phyloP scores from a whole-genome alignment of 2,113 vertebrate species.

The Calonectris borealis region DNA sequence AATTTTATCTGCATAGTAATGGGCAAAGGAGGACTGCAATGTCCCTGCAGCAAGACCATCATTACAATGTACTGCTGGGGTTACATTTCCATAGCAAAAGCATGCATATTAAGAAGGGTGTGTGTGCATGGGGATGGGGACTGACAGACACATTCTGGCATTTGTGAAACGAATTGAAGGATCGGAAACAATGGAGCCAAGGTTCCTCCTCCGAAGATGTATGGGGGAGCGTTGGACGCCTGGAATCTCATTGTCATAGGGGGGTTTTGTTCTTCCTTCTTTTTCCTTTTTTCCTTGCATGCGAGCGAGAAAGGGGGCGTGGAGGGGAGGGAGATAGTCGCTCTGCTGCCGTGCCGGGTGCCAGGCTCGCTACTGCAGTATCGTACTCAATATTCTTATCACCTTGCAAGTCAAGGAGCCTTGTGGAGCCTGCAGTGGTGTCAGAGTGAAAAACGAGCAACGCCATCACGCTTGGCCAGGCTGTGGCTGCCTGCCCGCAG shows the following conservation, averaged over 20 bases:
- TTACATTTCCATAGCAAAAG: background rate
- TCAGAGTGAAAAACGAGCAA: slow-evolving; percentile 74
- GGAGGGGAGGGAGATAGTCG: background rate
- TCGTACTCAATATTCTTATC: slow-evolving; percentile 66
- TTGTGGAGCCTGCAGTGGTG: slow-evolving; percentile 62
- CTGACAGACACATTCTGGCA: background rate
- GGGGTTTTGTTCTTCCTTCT: background rate
- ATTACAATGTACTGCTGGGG: slow-evolving; percentile 2
- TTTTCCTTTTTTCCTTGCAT: background rate
- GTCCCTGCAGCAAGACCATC: slow-evolving; percentile 61
- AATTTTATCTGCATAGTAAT: slow-evolving; percentile 76
- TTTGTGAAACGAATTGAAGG: background rate
- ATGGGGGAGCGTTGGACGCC: background rate
- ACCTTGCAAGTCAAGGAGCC: slow-evolving; percentile 67
- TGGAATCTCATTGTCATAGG: background rate
- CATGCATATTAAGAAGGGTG: slow-evolving; percentile 3
- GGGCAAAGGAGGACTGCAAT: slow-evolving; percentile 59
- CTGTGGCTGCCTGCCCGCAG: slow-evolving; percentile 55
- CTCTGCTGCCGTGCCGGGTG: slow-evolving; percentile 34
- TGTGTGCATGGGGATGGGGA: background rate
- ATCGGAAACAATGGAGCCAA: background rate
- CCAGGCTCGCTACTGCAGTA: slow-evolving; percentile 53
- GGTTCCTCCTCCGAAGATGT: slow-evolving; percentile 6
- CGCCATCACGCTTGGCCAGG: slow-evolving; percentile 30
- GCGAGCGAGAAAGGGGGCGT: background rate